Percentiles rank a stretch among this genome's conserved stretches.
These are phyloP conservation scores for Metaphire vulgaris DNA, from an alignment of 1,140 invertebrate species.

Conservation along the genomic window DNA sequence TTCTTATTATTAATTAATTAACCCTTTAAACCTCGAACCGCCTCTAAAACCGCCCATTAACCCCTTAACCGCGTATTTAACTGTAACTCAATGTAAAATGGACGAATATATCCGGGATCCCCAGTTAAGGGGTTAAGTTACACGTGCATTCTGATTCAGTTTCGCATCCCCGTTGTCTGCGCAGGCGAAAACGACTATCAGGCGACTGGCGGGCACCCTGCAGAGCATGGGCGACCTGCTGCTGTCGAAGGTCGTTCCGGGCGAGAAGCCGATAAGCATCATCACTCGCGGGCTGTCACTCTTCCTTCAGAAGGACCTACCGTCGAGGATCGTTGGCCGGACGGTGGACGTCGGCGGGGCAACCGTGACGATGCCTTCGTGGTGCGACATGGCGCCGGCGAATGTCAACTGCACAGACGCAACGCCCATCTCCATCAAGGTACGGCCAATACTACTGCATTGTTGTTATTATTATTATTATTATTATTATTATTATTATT, in stretches of 20 bases:
- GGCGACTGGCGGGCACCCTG: not conserved
- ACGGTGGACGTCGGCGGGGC: constrained; percentile 24
- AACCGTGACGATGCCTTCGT: constrained; percentile 25
- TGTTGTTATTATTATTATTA: not conserved
- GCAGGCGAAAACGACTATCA: not conserved
- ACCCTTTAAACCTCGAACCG: no score
- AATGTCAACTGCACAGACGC: constrained; percentile 21
- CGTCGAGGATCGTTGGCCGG: not conserved
- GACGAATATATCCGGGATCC: no score
- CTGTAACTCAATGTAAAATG: no score
- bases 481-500: no score
- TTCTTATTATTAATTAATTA: no score
- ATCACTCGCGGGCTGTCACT: constrained; percentile 4
- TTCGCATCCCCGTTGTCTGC: not conserved
- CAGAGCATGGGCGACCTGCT: not conserved
- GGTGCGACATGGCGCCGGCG: constrained; percentile 22
- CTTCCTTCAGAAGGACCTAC: constrained; percentile 2
- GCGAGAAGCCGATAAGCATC: constrained; percentile 18
- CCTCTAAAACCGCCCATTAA: no score
- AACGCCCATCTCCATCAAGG: constrained; percentile 29
- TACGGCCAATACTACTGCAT: not conserved
- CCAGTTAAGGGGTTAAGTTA: no score
- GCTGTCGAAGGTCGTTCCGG: constrained; percentile 8
- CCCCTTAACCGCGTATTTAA: no score
- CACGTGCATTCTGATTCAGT: no score